Conservation (phyloP, 1,140 invertebrate genomes). For the Propsilocerus akamusi region DNA sequence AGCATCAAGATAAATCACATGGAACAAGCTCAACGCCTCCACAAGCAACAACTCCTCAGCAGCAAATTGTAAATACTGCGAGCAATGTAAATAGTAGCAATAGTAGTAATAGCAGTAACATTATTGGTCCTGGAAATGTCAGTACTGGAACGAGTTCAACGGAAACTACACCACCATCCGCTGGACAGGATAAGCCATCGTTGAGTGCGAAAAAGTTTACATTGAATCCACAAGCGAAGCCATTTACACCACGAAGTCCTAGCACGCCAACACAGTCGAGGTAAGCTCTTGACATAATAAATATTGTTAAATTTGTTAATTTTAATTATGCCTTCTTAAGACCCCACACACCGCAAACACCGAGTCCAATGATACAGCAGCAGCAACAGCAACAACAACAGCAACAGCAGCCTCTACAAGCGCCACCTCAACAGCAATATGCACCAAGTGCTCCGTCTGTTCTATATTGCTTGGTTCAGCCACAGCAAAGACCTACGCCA, state of each 20-base stretch:
- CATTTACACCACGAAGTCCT: slow-evolving; percentile 63
- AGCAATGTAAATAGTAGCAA: slow-evolving; percentile 11
- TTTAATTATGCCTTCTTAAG: slow-evolving; percentile 20
- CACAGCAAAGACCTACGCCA: no score
- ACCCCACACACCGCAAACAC: slow-evolving; percentile 72
- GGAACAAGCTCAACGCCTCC: slow-evolving; percentile 8
- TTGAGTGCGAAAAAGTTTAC: slow-evolving; percentile 57
- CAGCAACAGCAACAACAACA: slow-evolving; percentile 18
- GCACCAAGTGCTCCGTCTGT: background rate
- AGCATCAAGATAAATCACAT: slow-evolving; percentile 5
- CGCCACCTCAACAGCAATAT: slow-evolving; percentile 26
- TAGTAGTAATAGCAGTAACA: slow-evolving; percentile 12
- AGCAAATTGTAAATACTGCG: slow-evolving; percentile 9
- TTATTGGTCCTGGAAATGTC: slow-evolving; percentile 7
- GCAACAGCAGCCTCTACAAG: slow-evolving; percentile 21
- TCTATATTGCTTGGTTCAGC: background rate
- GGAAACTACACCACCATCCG: slow-evolving; percentile 29
- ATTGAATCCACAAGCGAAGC: slow-evolving; percentile 64
- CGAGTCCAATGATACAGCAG: slow-evolving; percentile 28
- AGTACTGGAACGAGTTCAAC: slow-evolving; percentile 11
- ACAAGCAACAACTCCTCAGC: slow-evolving; percentile 13
- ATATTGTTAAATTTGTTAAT: background rate
- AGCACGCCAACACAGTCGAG: slow-evolving; percentile 34
- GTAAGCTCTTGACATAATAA: slow-evolving; percentile 10
- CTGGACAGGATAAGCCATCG: slow-evolving; percentile 20